Evolutionary conservation across 37 sponge, comb jelly and placozoan species (phyloP), one percentile per base, ranked within the genome.

Genomic region (Amphimedon queenslandica): DNA sequence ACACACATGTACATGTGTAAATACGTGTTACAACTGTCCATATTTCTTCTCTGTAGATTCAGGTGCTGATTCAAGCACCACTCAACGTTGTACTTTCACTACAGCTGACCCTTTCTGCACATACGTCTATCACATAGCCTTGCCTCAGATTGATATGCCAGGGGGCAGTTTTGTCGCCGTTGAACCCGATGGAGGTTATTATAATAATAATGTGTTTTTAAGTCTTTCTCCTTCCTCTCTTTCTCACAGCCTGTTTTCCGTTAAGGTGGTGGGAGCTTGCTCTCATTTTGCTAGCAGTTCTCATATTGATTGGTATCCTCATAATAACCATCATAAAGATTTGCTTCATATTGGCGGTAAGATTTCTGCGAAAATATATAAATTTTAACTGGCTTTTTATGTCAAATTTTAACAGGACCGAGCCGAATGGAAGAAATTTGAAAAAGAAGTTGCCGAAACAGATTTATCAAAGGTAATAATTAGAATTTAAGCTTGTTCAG

Each of bases 401-500:
- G 24, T 38, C 35, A 37, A 35, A 23, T 37, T 60, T 47, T 30
- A 41, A 23, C 30, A 85, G 85, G 85, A 85, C 55, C 66, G 72
- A 33, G 35, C 78, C 0, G 85, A 85, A 37, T 64, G 72, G 33
- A 73, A 57, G 69, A 72, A 68, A 56, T 85, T 57, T 68, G 58
- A 85, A 58, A 78, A 41, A 29, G 79, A 78, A 57, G 64, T 61
- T 16, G 40, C 34, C 13, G 64, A 77, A 3, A 79, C 85, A 31
- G 85, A 85, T 29, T 77, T 84, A 66, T 84, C 84, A 0, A 84
- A 84, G 84, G 84, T 84, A n/a, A n/a, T n/a, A n/a, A n/a, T n/a
- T n/a, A n/a, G n/a, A n/a, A n/a, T n/a, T n/a, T n/a, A n/a, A n/a
- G n/a, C n/a, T 6, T 23, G 29, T 43, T 33, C 18, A 56, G 37